A percentile compares a stretch with the other conserved stretches of the same genome.
phyloP scores from a whole-genome alignment of 1,140 invertebrate genomes.

The Eriosoma lanigerum region DNA sequence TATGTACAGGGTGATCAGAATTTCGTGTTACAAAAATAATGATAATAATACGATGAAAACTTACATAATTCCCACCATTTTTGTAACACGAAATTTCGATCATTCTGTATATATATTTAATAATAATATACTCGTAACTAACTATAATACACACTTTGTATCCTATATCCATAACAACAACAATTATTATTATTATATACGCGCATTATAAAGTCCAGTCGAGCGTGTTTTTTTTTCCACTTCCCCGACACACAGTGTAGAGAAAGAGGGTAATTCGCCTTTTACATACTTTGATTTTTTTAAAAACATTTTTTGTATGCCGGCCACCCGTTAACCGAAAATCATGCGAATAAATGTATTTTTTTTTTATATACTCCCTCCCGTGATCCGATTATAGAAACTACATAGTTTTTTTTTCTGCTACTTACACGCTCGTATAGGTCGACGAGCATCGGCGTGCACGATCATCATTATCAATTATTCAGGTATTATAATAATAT shows the following conservation, averaged over 20 bases:
- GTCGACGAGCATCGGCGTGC: not conserved
- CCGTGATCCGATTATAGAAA: constrained; percentile 44
- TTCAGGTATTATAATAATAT: constrained; percentile 6
- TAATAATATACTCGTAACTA: no score
- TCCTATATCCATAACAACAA: constrained; percentile 48
- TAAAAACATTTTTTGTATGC: not conserved
- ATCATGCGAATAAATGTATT: not conserved
- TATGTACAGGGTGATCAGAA: no score
- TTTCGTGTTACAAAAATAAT: no score
- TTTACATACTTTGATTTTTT: not conserved
- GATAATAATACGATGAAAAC: no score
- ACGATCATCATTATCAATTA: not conserved
- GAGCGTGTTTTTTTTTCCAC: constrained; percentile 29
- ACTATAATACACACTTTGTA: not conserved
- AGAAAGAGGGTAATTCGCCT: not conserved
- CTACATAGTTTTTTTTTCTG: not conserved
- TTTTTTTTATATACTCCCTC: no score
- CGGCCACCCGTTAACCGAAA: not conserved
- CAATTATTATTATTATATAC: constrained; percentile 49
- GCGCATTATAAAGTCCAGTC: constrained; percentile 41
- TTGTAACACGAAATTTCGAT: no score
- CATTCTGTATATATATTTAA: no score
- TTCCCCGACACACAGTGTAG: not conserved
- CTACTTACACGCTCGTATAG: not conserved
- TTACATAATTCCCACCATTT: no score